Conservation (phyloP, 2,888 invertebrate species). For the Eugnorisma glareosa region DNA sequence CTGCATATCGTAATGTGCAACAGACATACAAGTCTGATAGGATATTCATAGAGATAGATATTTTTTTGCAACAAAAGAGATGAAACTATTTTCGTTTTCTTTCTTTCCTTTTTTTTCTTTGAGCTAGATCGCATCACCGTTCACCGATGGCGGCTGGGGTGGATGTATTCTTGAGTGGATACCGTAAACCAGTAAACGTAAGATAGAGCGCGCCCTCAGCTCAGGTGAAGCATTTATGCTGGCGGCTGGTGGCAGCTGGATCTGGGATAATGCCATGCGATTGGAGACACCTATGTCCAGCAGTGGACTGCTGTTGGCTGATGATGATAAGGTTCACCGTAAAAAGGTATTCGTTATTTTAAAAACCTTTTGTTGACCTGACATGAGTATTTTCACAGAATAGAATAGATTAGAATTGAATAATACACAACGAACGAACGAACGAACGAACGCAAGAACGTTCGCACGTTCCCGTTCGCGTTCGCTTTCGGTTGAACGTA, state of each 20-base stretch:
- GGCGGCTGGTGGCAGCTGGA: not conserved
- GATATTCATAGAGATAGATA: constrained; percentile 5
- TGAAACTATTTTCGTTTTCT: not conserved
- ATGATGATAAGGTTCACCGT: not conserved
- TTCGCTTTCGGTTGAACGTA: no score
- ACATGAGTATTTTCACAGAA: no score
- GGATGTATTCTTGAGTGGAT: not conserved
- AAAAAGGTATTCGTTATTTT: not conserved
- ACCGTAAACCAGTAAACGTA: not conserved
- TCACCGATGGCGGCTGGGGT: not conserved
- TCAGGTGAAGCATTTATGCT: not conserved
- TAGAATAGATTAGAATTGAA: no score
- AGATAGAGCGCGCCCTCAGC: not conserved
- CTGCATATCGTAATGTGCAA: constrained; percentile 57
- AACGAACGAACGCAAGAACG: no score
- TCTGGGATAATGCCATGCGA: not conserved
- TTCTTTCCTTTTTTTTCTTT: not conserved
- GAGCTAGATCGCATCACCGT: not conserved
- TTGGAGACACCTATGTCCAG: no score
- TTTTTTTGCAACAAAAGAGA: constrained; percentile 30
- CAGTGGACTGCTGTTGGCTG: no score
- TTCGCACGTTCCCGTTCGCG: no score
- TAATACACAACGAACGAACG: no score
- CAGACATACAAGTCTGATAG: constrained; percentile 18
- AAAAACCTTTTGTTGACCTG: no score